Evolutionary conservation across 2,113 vertebrate species (phyloP).

Genomic region (Microcebus tavaratra): DNA sequence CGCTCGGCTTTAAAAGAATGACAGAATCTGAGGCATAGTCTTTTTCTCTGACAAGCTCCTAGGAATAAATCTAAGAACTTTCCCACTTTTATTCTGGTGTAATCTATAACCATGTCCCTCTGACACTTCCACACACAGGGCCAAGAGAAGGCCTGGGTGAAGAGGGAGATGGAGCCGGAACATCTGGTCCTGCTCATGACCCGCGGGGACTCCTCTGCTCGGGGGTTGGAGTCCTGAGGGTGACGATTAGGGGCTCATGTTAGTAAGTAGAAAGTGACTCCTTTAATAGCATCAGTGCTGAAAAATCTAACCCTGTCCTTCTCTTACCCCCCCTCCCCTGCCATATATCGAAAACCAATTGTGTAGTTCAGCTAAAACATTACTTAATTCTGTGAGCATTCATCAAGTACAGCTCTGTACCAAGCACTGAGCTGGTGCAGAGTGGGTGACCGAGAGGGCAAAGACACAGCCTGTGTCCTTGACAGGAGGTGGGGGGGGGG

Average conservation of each 20-base stretch:
- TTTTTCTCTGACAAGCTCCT: neutral
- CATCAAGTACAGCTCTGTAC: neutral
- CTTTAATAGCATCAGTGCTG: neutral
- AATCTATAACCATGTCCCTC: neutral
- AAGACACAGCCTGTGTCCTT: neutral
- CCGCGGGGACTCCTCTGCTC: neutral
- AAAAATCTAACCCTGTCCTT: neutral
- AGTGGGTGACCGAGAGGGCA: neutral
- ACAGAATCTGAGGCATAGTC: neutral
- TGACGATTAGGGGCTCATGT: neutral
- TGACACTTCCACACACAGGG: neutral
- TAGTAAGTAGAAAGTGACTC: neutral
- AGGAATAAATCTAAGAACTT: constrained; percentile 18
- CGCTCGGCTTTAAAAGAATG: neutral
- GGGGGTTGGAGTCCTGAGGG: neutral
- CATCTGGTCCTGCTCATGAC: neutral
- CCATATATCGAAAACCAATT: neutral
- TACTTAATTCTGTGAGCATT: neutral
- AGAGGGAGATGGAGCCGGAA: neutral
- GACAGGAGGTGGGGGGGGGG: no score
- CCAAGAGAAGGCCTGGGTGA: neutral
- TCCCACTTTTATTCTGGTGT: neutral
- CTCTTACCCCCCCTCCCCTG: no score
- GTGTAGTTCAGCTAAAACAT: neutral
- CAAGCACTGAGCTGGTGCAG: neutral